These are phyloP conservation scores for Rafetus swinhoei DNA, from an alignment of 2,113 vertebrate species.

Conservation along the genomic window DNA sequence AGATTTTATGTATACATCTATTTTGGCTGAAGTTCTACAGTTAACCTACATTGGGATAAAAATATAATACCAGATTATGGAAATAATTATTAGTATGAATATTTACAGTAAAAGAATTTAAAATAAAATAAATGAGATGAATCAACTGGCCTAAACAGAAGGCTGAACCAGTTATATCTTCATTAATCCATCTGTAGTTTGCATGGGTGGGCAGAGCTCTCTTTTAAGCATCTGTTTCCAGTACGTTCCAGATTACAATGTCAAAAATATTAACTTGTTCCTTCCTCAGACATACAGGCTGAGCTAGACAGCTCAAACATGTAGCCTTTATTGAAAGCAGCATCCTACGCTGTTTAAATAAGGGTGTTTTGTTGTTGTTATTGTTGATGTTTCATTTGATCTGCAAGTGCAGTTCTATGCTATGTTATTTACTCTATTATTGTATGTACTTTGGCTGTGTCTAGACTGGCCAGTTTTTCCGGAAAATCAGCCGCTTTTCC, in stretches of 20 bases:
- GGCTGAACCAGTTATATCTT: neutral
- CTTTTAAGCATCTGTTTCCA: neutral
- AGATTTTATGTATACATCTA: neutral
- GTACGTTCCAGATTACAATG: neutral
- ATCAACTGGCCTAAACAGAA: neutral
- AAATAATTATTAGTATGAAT: neutral
- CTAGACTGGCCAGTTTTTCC: no score
- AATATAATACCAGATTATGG: neutral
- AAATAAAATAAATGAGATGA: constrained; percentile 12
- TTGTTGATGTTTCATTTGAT: neutral
- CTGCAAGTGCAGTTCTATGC: neutral
- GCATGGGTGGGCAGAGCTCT: neutral
- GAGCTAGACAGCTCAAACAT: neutral
- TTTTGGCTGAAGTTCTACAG: neutral
- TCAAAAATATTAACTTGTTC: constrained; percentile 3
- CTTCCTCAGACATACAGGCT: neutral
- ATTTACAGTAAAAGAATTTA: neutral
- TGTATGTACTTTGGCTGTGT: no score
- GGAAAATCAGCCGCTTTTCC: no score
- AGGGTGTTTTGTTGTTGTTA: no score
- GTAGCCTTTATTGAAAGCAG: neutral
- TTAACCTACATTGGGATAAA: neutral
- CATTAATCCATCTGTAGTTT: constrained; percentile 14
- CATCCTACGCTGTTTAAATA: neutral
- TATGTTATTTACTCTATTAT: neutral